A percentile compares a stretch with the other conserved stretches of the same genome.
Evolutionary conservation across 2,888 invertebrate species (phyloP).

Genomic region (Archips xylosteana): DNA sequence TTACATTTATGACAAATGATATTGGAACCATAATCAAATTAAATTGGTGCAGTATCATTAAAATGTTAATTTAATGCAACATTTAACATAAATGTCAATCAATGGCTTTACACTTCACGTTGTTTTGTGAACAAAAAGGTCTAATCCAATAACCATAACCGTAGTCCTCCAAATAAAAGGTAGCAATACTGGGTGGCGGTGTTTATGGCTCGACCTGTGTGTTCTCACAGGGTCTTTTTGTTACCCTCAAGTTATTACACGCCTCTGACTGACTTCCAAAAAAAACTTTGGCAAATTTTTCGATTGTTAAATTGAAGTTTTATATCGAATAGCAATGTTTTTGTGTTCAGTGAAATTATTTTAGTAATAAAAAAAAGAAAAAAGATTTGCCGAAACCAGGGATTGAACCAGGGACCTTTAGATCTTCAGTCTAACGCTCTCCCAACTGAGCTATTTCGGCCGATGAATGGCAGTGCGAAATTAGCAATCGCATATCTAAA

Average conservation of each 20-base stretch:
- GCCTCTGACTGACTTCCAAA: conserved; percentile 21
- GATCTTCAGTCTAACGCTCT: conserved; percentile 51
- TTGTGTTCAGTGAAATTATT: background rate
- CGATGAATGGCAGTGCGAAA: background rate
- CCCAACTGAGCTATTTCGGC: conserved; percentile 78
- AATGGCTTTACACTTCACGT: conserved; percentile 12
- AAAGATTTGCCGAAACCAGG: conserved; percentile 76
- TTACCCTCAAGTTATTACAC: conserved; percentile 33
- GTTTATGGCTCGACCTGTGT: conserved; percentile 63
- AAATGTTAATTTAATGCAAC: conserved; percentile 18
- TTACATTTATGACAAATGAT: background rate
- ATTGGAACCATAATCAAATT: background rate
- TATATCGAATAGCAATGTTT: background rate
- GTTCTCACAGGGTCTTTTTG: conserved; percentile 54
- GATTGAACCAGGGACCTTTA: conserved; percentile 52
- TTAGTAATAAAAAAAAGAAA: conserved; percentile 43
- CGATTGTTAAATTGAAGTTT: background rate
- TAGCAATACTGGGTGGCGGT: conserved; percentile 62
- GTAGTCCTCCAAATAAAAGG: conserved; percentile 50
- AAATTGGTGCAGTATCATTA: background rate
- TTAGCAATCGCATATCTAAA: conserved; percentile 1
- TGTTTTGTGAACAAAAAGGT: conserved; percentile 38
- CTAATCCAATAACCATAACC: conserved; percentile 46
- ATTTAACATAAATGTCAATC: conserved; percentile 20
- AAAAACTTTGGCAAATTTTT: background rate